Percentiles rank a stretch among this genome's conserved stretches.
phyloP scores from a whole-genome alignment of 2,113 vertebrate genomes.

The Emydura subglobosa region DNA sequence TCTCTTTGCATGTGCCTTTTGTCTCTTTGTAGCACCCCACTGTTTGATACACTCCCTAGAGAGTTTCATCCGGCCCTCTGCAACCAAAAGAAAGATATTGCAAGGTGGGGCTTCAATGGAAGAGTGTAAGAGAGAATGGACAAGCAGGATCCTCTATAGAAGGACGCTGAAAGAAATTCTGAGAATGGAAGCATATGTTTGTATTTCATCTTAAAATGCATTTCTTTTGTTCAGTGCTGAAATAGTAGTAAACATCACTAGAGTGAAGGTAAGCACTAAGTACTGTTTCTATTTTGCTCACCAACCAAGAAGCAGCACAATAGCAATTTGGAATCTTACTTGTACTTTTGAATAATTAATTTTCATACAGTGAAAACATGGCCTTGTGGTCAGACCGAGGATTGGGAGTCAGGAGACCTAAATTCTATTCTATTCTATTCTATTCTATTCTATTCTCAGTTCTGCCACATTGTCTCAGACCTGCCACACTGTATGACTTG shows the following conservation, averaged over 20 bases:
- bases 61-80: neutral
- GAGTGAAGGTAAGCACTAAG: neutral
- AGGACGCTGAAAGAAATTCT: neutral
- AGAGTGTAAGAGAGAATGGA: neutral
- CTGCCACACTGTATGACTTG: neutral
- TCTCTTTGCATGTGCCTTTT: neutral
- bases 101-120: neutral
- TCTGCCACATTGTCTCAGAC: neutral
- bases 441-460: neutral
- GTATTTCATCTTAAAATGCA: neutral
- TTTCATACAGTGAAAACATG: neutral
- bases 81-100: neutral
- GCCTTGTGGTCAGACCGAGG: neutral
- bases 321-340: neutral
- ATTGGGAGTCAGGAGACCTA: neutral
- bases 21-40: neutral
- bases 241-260: neutral
- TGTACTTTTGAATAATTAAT: neutral
- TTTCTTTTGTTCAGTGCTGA: neutral
- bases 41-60: neutral
- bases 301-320: neutral
- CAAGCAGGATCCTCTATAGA: neutral
- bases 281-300: neutral
- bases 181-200: neutral
- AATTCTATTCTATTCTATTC: neutral